phyloP scores from a whole-genome alignment of 35 echinoderm and acorn worm species.

The Holothuria glaberrima region DNA sequence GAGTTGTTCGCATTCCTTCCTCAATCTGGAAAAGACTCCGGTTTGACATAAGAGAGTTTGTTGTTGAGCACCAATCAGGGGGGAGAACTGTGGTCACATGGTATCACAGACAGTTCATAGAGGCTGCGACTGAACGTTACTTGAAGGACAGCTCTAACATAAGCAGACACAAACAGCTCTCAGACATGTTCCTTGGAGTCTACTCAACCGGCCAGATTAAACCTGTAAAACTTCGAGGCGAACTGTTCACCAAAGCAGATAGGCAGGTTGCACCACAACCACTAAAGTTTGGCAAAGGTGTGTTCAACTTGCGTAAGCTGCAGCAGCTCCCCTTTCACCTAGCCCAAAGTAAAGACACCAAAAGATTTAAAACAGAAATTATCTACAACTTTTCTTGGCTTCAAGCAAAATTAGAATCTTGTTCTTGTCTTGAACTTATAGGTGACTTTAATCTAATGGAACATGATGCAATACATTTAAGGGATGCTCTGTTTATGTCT shows the following conservation, averaged over 20 bases:
- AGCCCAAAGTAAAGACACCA: constrained; percentile 5
- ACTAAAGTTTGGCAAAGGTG: constrained; percentile 60
- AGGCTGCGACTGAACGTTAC: constrained; percentile 70
- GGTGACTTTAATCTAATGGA: constrained; percentile 51
- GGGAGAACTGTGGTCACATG: constrained; percentile 84
- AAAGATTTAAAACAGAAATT: constrained; percentile 52
- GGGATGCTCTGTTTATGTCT: constrained; percentile 67
- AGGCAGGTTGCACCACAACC: constrained; percentile 80
- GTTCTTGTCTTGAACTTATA: constrained; percentile 76
- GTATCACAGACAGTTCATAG: constrained; percentile 93
- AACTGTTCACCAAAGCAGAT: constrained; percentile 66
- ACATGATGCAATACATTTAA: constrained; percentile 54
- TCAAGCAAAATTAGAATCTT: constrained; percentile 61
- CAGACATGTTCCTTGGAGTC: constrained; percentile 74
- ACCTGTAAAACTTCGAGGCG: constrained; percentile 68
- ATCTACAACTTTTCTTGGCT: constrained; percentile 84
- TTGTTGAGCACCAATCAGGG: constrained; percentile 74
- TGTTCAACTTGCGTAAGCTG: constrained; percentile 85
- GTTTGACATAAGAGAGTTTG: constrained; percentile 75
- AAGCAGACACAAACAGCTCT: constrained; percentile 57
- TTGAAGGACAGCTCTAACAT: constrained; percentile 4
- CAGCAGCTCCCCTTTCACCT: constrained; percentile 80
- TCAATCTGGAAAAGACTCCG: constrained; percentile 82
- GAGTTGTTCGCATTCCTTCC: constrained; percentile 72
- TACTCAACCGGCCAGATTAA: constrained; percentile 67